These are phyloP conservation scores for Propithecus deckenii DNA, from an alignment of 2,797 vertebrate genomes.

Conservation along the genomic window DNA sequence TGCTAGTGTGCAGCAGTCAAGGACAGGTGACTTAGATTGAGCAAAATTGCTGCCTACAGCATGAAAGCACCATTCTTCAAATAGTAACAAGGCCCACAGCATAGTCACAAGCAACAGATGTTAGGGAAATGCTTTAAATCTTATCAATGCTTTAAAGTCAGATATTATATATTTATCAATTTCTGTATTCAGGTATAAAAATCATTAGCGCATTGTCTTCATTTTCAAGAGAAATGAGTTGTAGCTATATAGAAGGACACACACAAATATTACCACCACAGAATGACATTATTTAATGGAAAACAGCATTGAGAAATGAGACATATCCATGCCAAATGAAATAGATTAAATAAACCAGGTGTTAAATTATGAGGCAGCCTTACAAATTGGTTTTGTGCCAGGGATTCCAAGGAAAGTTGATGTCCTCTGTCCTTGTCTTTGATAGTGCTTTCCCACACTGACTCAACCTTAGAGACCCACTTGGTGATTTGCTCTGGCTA, in stretches of 20 bases:
- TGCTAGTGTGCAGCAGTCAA: background rate
- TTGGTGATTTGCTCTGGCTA: background rate
- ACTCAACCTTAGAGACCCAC: background rate
- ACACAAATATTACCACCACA: background rate
- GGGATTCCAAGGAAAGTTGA: background rate
- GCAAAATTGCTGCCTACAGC: conserved; percentile 21
- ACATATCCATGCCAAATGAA: background rate
- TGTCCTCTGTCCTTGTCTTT: background rate
- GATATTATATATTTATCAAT: background rate
- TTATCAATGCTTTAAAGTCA: background rate
- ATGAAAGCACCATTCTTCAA: conserved; percentile 5
- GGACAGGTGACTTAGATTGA: conserved; percentile 21
- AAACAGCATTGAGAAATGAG: background rate
- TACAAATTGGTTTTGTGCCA: background rate
- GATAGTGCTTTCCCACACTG: background rate
- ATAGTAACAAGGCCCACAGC: background rate
- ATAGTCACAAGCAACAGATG: background rate
- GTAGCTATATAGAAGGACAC: background rate
- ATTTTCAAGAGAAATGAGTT: conserved; percentile 4
- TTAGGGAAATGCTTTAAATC: background rate
- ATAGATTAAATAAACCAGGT: background rate
- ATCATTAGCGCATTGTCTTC: background rate
- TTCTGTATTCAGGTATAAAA: background rate
- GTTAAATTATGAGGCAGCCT: background rate
- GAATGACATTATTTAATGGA: background rate